A percentile compares a stretch with the other conserved stretches of the same genome.
phyloP scores from a whole-genome alignment of 53 echinoderm and acorn worm species.

The Hippasteria phrygiana region DNA sequence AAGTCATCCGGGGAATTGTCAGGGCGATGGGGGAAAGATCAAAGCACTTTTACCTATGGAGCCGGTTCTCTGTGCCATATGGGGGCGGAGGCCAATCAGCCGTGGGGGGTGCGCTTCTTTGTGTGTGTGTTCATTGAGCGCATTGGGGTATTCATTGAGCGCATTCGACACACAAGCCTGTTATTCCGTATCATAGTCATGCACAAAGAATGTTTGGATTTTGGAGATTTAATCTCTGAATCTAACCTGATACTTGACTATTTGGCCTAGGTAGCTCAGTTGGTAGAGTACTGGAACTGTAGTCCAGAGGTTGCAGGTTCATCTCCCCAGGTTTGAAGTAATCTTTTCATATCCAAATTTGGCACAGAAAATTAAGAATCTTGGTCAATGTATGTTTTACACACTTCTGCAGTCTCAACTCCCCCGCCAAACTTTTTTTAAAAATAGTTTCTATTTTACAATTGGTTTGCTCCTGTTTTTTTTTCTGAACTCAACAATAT shows the following conservation, averaged over 20 bases:
- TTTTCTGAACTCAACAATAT: too few species aligned
- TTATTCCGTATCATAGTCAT: neutral
- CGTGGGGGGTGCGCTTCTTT: neutral
- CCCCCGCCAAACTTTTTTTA: too few species aligned
- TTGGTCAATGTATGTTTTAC: too few species aligned
- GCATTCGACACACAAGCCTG: neutral
- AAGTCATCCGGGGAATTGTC: neutral
- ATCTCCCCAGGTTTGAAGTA: too few species aligned
- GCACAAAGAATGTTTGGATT: slow-evolving; percentile 5
- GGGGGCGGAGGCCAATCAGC: slow-evolving; percentile 7
- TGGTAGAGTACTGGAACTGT: too few species aligned
- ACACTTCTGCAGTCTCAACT: too few species aligned
- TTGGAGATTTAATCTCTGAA: neutral
- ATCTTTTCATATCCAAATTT: too few species aligned
- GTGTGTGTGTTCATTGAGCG: slow-evolving; percentile 12
- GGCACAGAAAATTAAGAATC: too few species aligned
- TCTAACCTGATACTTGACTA: too few species aligned
- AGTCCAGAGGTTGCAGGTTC: neutral
- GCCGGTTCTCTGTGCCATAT: neutral
- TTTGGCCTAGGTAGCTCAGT: too few species aligned
- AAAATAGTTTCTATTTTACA: too few species aligned
- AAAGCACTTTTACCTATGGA: slow-evolving; percentile 26
- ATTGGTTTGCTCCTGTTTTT: too few species aligned
- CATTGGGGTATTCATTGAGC: slow-evolving; percentile 9
- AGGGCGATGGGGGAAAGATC: neutral